phyloP scores from a whole-genome alignment of 2,113 vertebrate genomes.

The Ptyas mucosa region DNA sequence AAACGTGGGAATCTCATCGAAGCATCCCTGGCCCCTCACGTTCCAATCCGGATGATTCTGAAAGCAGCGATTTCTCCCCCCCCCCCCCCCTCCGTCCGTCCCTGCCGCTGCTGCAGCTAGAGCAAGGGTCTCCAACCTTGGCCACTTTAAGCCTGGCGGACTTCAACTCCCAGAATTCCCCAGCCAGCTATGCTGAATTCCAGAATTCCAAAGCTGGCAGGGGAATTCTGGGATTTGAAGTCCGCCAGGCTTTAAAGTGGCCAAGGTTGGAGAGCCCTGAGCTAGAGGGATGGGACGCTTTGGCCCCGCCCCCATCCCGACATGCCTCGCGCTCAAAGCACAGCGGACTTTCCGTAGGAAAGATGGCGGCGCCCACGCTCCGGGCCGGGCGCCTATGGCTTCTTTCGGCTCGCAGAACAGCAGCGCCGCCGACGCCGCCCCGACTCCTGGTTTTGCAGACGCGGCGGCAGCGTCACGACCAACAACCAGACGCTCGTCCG shows the following conservation, averaged over 20 bases:
- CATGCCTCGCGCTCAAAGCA: background rate
- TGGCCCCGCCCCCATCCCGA: background rate
- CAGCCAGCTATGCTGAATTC: no score
- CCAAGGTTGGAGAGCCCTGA: no score
- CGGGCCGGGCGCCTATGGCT: accelerated
- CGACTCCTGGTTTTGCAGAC: background rate
- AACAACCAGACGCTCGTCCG: background rate
- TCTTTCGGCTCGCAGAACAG: background rate
- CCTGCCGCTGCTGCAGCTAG: accelerated
- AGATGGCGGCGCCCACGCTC: conserved; percentile 62
- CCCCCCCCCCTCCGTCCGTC: no score
- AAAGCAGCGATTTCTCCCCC: background rate
- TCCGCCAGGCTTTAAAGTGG: no score
- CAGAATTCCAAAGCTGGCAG: no score
- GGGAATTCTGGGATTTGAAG: no score
- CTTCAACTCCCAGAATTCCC: no score
- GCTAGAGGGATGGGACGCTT: background rate
- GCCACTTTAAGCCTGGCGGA: no score
- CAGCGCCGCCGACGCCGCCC: background rate
- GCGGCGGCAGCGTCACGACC: conserved; percentile 3
- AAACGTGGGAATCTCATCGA: background rate
- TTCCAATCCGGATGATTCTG: background rate
- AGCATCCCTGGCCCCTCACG: background rate
- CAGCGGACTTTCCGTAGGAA: background rate
- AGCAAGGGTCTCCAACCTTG: no score